Evolutionary conservation across 1,140 invertebrate genomes (phyloP).

Genomic region (Lordiphosa stackelbergi): DNA sequence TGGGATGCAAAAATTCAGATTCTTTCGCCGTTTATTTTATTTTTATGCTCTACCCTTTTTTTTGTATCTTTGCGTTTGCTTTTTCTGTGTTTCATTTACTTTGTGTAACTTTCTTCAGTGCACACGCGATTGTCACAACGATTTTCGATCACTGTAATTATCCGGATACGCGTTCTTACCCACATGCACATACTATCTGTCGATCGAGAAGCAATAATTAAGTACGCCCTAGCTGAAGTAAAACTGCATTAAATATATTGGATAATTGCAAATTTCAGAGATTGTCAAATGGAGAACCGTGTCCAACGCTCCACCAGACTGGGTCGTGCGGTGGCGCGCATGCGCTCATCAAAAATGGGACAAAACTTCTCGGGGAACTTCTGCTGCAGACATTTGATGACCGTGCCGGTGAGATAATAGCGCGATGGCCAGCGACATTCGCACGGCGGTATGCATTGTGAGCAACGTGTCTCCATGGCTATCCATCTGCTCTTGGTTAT

Average conservation of each 20-base stretch:
- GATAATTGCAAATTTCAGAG: constrained; percentile 9
- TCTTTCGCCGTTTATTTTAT: constrained; percentile 50
- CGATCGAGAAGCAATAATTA: constrained; percentile 5
- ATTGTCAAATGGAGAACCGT: constrained; percentile 45
- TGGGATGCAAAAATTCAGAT: constrained; percentile 70
- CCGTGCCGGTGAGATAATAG: constrained; percentile 59
- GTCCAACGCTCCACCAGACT: constrained; percentile 58
- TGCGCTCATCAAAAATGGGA: constrained; percentile 55
- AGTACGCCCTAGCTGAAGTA: constrained; percentile 3
- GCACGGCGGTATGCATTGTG: constrained; percentile 50
- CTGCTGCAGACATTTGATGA: constrained; percentile 45
- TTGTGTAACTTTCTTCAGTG: constrained; percentile 14
- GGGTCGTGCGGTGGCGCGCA: constrained; percentile 24
- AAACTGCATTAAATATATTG: too few species aligned
- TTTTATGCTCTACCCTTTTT: constrained; percentile 59
- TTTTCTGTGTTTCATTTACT: constrained; percentile 10
- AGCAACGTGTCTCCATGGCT: constrained; percentile 17
- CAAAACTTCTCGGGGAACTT: constrained; percentile 59
- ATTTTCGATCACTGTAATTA: constrained; percentile 42
- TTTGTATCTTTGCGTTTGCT: constrained; percentile 4
- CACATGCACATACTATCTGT: constrained; percentile 10
- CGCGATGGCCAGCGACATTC: constrained; percentile 58
- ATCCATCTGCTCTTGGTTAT: constrained; percentile 27
- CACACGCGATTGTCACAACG: constrained; percentile 20
- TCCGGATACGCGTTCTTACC: constrained; percentile 21